phyloP scores from a whole-genome alignment of 1,140 invertebrate species.

The Pissodes strobi region DNA sequence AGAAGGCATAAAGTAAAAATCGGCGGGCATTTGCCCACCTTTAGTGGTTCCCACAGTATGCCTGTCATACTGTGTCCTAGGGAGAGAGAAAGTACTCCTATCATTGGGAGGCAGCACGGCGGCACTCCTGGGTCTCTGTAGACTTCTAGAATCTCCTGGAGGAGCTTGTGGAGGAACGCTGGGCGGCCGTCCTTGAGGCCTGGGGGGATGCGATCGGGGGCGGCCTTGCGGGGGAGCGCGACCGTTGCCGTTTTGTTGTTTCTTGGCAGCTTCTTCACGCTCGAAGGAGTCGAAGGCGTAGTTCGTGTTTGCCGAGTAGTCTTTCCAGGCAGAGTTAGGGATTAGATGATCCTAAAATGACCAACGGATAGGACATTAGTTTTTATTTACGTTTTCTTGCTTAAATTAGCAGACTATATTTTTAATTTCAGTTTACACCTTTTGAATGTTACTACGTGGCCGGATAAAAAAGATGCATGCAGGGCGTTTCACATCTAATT shows the following conservation, averaged over 20 bases:
- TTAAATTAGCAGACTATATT: too few relatives aligned
- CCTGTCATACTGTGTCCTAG: constrained; percentile 57
- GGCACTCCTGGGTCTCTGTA: constrained; percentile 60
- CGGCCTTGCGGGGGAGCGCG: constrained; percentile 45
- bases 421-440: too few relatives aligned
- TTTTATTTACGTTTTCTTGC: too few relatives aligned
- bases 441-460: too few relatives aligned
- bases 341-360: constrained; percentile 76
- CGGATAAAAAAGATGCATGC: too few relatives aligned
- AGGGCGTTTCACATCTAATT: too few relatives aligned
- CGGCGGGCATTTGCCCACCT: constrained; percentile 59
- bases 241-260: constrained; percentile 57
- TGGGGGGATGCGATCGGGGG: constrained; percentile 40
- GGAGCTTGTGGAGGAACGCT: constrained; percentile 54
- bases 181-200: constrained; percentile 50
- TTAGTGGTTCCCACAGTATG: constrained; percentile 52
- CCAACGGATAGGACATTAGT: too few relatives aligned
- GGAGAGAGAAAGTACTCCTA: constrained; percentile 58
- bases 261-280: constrained; percentile 64
- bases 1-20: constrained; percentile 95
- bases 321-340: constrained; percentile 82
- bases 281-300: constrained; percentile 86
- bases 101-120: constrained; percentile 49
- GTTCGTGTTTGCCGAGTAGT: constrained; percentile 84
- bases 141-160: constrained; percentile 64